These are phyloP conservation scores for Echiichthys vipera DNA, from an alignment of 2,797 vertebrate genomes.

Conservation along the genomic window DNA sequence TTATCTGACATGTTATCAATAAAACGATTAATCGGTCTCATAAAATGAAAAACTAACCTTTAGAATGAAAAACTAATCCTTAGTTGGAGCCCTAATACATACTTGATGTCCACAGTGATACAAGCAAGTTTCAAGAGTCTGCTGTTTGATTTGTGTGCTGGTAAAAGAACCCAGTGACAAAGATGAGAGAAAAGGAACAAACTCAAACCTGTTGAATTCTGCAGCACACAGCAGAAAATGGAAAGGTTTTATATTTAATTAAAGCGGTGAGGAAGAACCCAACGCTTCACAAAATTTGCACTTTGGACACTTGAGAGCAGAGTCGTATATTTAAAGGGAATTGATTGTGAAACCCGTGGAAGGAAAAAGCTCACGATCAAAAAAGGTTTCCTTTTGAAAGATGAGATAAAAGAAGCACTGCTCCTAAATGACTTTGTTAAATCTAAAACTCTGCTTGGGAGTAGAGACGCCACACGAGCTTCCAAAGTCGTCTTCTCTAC, in stretches of 20 bases:
- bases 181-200: background rate
- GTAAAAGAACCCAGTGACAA: no score
- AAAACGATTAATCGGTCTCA: no score
- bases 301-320: background rate
- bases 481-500: slow-evolving; percentile 64
- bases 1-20: no score
- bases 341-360: background rate
- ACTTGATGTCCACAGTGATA: no score
- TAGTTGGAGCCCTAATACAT: background rate
- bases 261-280: background rate
- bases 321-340: background rate
- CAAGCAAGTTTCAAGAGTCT: background rate
- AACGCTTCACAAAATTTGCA: background rate
- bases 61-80: background rate
- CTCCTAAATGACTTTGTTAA: background rate
- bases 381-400: no score
- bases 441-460: background rate
- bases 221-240: no score
- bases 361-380: no score
- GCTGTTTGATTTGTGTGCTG: background rate
- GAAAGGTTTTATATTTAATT: no score
- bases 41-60: background rate
- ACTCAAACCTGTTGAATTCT: no score
- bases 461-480: background rate
- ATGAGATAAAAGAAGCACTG: background rate